These are phyloP conservation scores for Drosophila novamexicana DNA, from an alignment of 1,140 invertebrate genomes.

Conservation along the genomic window DNA sequence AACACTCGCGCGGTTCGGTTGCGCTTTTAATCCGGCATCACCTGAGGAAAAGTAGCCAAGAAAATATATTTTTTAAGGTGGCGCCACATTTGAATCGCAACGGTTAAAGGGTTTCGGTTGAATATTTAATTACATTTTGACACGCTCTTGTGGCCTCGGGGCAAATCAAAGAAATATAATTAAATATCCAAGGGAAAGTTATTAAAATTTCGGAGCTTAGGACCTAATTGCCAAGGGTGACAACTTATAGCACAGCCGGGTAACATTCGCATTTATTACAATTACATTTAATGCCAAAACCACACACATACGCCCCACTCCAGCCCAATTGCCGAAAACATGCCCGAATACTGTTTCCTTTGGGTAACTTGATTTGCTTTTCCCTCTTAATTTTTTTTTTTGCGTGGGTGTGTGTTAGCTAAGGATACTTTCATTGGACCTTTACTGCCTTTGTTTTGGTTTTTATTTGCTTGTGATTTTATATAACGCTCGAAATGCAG, in stretches of 20 bases:
- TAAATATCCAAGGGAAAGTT: constrained; percentile 25
- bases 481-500: not conserved
- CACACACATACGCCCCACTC: not conserved
- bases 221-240: not conserved
- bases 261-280: constrained; percentile 67
- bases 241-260: constrained; percentile 52
- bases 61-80: constrained; percentile 2
- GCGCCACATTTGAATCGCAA: constrained; percentile 8
- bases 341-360: constrained; percentile 12
- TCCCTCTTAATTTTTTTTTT: not conserved
- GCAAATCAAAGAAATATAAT: constrained; percentile 17
- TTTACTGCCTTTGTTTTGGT: constrained; percentile 14
- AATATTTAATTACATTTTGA: constrained; percentile 37
- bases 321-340: not conserved
- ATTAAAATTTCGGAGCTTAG: constrained; percentile 5
- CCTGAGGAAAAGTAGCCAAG: not conserved
- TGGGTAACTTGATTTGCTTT: not conserved
- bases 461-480: constrained; percentile 22
- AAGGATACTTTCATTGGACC: constrained; percentile 7
- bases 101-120: not conserved
- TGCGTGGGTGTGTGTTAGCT: not conserved
- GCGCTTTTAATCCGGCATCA: constrained; percentile 23
- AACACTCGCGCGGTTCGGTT: constrained; percentile 57
- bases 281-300: constrained; percentile 51
- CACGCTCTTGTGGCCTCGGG: constrained; percentile 7